Conservation (phyloP, 2,888 invertebrate species). For the Stegana nigrithorax region DNA sequence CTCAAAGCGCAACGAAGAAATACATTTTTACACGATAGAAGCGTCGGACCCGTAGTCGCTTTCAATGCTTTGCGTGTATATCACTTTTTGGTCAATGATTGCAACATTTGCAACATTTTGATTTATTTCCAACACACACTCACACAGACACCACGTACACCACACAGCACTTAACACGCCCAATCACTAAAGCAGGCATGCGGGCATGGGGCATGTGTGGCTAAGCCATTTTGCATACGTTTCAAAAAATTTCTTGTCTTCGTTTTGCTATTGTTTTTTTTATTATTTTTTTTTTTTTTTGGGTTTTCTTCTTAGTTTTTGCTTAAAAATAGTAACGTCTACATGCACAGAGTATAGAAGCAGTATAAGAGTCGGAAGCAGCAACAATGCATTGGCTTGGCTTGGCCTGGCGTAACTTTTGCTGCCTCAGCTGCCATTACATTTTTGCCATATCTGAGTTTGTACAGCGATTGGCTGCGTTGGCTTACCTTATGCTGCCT, state of each 20-base stretch:
- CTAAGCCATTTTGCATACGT: constrained; percentile 50
- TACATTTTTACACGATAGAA: background rate
- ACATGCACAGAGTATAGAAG: no score
- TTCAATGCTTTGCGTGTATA: background rate
- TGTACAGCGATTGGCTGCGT: constrained; percentile 47
- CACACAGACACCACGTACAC: constrained; percentile 1
- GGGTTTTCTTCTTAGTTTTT: constrained; percentile 3
- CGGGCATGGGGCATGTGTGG: background rate
- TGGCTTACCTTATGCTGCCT: no score
- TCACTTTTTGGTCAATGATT: constrained; percentile 37
- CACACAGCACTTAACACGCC: constrained; percentile 12
- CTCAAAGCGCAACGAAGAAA: no score
- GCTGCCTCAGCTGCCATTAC: constrained; percentile 53
- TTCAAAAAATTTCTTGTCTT: constrained; percentile 51
- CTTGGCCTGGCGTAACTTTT: constrained; percentile 41
- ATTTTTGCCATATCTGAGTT: constrained; percentile 45
- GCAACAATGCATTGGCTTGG: no score
- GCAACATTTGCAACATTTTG: constrained; percentile 43
- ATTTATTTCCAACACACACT: constrained; percentile 37
- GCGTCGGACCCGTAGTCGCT: background rate
- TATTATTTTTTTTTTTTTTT: constrained; percentile 13
- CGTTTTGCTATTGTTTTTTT: constrained; percentile 15
- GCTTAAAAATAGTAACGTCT: background rate
- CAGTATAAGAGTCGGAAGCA: no score
- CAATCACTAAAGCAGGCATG: constrained; percentile 6